Percentiles rank a stretch among this genome's conserved stretches.
Conservation (phyloP, 2,888 invertebrate genomes). For the Plebejus anna region DNA sequence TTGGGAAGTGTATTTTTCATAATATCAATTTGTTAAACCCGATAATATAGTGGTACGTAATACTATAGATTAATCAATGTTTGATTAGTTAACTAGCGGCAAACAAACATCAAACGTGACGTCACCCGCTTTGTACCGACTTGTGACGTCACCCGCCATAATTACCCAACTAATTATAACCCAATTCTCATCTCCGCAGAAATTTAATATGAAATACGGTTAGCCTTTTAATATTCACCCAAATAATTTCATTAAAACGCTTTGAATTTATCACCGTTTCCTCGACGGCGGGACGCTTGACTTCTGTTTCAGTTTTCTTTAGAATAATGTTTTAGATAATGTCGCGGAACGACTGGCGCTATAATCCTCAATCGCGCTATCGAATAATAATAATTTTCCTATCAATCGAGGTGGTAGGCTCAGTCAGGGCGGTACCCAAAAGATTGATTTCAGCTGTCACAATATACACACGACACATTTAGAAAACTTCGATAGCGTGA, state of each 20-base stretch:
- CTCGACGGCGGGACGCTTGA: not conserved
- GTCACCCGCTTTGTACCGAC: slow-evolving; percentile 11
- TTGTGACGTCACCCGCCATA: slow-evolving; percentile 2
- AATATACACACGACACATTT: too few species aligned
- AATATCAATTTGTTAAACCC: not conserved
- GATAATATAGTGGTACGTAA: not conserved
- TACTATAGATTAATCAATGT: not conserved
- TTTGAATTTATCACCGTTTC: not conserved
- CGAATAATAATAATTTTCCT: too few species aligned
- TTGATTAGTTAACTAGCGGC: not conserved
- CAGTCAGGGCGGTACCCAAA: too few species aligned
- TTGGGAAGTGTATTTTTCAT: too few species aligned
- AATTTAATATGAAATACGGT: slow-evolving; percentile 11
- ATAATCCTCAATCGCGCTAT: too few species aligned
- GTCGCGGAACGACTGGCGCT: not conserved
- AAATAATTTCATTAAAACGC: slow-evolving; percentile 1
- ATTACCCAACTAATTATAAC: not conserved
- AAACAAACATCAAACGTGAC: slow-evolving; percentile 12
- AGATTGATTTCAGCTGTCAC: too few species aligned
- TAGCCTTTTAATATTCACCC: not conserved
- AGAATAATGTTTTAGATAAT: not conserved
- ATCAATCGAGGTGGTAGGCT: too few species aligned
- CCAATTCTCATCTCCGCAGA: slow-evolving; percentile 1
- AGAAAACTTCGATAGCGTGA: too few species aligned
- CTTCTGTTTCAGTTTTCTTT: not conserved